phyloP scores from a whole-genome alignment of 30 jellyfish, hydroid and myxozoan genomes.

The Euphysa ruthae region DNA sequence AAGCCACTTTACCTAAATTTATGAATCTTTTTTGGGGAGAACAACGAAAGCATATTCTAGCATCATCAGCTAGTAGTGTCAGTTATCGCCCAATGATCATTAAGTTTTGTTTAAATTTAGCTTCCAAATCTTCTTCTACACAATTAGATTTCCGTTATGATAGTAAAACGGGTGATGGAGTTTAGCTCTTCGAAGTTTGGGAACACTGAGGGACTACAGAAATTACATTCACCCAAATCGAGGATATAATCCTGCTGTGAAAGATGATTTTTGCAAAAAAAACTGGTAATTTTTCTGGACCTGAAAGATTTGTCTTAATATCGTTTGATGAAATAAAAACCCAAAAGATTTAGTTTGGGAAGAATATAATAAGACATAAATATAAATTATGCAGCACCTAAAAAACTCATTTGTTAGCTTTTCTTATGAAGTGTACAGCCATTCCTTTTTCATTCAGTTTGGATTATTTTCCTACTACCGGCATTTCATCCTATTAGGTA shows the following conservation, averaged over 20 bases:
- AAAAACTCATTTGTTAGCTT: constrained; percentile 34
- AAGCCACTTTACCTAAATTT: too few species aligned
- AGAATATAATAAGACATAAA: constrained; percentile 27
- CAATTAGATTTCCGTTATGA: not conserved
- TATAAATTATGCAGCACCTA: constrained; percentile 22
- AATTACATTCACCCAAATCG: too few species aligned
- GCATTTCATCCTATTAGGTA: constrained; percentile 15
- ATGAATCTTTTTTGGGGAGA: too few species aligned
- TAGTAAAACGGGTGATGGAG: not conserved
- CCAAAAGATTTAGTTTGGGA: constrained; percentile 54
- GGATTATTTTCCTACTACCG: constrained; percentile 35
- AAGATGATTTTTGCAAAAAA: constrained; percentile 6
- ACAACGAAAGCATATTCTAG: too few species aligned
- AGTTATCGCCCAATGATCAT: too few species aligned
- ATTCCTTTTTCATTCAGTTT: constrained; percentile 40
- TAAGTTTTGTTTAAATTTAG: too few species aligned
- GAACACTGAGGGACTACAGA: too few species aligned
- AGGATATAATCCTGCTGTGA: not conserved
- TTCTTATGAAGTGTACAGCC: constrained; percentile 30
- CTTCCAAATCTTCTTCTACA: too few species aligned
- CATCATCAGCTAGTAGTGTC: too few species aligned
- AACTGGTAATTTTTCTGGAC: constrained; percentile 12
- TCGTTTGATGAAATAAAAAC: constrained; percentile 54
- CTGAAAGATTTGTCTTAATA: constrained; percentile 26
- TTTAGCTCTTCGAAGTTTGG: too few species aligned